phyloP scores from a whole-genome alignment of 2,888 invertebrate species.

The Coleophora flavipennella region DNA sequence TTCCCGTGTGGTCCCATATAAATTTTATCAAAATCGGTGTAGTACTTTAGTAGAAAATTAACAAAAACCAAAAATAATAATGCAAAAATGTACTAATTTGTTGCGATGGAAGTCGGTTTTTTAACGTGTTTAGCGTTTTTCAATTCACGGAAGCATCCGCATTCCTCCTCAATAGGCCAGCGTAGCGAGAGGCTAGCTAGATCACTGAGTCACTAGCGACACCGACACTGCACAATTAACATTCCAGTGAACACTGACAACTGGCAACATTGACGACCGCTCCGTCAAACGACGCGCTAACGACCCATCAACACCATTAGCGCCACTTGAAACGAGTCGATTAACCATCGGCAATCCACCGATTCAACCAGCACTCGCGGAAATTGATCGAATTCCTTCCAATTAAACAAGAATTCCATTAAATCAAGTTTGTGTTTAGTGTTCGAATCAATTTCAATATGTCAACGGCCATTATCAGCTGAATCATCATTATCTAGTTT shows the following conservation, averaged over 20 bases:
- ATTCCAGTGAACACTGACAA: conserved; percentile 47
- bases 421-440: background rate
- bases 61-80: too few species aligned
- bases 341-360: conserved; percentile 36
- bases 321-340: conserved; percentile 33
- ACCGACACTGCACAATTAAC: conserved; percentile 50
- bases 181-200: conserved; percentile 1
- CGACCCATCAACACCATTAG: conserved; percentile 30
- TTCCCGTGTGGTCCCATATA: too few species aligned
- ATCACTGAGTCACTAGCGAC: conserved; percentile 52
- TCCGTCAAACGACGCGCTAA: conserved; percentile 30
- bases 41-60: too few species aligned
- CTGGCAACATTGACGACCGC: conserved; percentile 9
- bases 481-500: too few species aligned
- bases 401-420: conserved; percentile 24
- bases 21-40: too few species aligned
- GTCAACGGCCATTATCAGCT: too few species aligned
- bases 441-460: background rate
- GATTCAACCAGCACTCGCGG: conserved; percentile 25
- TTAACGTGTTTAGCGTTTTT: conserved; percentile 23
- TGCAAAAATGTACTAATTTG: too few species aligned
- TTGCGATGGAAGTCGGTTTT: too few species aligned
- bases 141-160: conserved; percentile 56
- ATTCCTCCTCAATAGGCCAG: conserved; percentile 33
- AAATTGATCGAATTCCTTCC: conserved; percentile 29